Conservation (phyloP, 1,140 invertebrate species). For the Hypothenemus hampei region DNA sequence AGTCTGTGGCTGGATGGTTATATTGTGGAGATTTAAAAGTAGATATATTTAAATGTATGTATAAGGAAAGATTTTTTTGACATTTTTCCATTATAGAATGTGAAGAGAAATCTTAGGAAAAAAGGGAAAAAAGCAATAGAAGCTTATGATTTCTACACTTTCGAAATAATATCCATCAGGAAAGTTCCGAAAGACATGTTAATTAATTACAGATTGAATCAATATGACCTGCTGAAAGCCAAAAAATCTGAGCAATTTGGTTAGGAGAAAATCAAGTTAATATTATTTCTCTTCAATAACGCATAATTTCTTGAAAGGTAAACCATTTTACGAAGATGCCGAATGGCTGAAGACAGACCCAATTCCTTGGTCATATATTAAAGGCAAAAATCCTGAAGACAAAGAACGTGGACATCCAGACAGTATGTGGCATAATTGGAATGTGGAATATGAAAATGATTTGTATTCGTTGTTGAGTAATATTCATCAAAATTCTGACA, state of each 20-base stretch:
- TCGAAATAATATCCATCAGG: slow-evolving; percentile 51
- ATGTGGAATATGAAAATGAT: slow-evolving; percentile 57
- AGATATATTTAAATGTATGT: not conserved
- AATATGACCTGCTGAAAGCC: slow-evolving; percentile 18
- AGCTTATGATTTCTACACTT: slow-evolving; percentile 47
- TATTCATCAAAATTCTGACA: slow-evolving; percentile 49
- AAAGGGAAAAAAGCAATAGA: slow-evolving; percentile 16
- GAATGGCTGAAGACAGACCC: slow-evolving; percentile 40
- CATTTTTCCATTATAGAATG: slow-evolving; percentile 8
- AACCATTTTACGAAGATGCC: slow-evolving; percentile 40
- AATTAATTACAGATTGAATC: slow-evolving; percentile 43
- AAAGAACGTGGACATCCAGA: slow-evolving; percentile 24
- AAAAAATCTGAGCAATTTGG: slow-evolving; percentile 27
- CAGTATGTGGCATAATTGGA: slow-evolving; percentile 53
- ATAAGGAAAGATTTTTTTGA: not conserved
- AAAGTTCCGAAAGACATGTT: slow-evolving; percentile 48
- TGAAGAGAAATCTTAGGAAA: slow-evolving; percentile 36
- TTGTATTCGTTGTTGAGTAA: slow-evolving; percentile 56
- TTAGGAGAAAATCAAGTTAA: no score
- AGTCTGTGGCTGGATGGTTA: slow-evolving; percentile 35
- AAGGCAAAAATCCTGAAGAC: slow-evolving; percentile 27
- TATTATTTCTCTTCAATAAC: no score
- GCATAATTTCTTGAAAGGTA: slow-evolving; percentile 23
- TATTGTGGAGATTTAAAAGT: slow-evolving; percentile 30
- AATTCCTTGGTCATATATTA: slow-evolving; percentile 40